phyloP scores from a whole-genome alignment of 30 jellyfish, hydroid and myxozoan species.

The Turritopsis dohrnii region DNA sequence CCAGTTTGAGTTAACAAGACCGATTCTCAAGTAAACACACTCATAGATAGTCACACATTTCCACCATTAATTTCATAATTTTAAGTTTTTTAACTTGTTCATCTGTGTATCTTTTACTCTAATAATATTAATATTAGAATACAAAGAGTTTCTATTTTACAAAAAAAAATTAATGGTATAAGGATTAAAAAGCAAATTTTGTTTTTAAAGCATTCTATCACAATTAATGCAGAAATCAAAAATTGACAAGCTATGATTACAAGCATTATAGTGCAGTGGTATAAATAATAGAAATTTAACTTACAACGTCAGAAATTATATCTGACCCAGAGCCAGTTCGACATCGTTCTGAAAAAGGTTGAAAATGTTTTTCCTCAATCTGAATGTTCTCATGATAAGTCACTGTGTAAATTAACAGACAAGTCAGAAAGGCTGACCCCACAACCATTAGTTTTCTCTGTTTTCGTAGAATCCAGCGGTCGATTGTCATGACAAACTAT shows the following conservation, averaged over 20 bases:
- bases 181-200: no score
- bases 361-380: slow-evolving; percentile 13
- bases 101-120: no score
- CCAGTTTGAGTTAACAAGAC: no score
- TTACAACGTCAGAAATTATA: slow-evolving; percentile 4
- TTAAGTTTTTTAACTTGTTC: no score
- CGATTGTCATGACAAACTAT: neutral
- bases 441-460: slow-evolving; percentile 2
- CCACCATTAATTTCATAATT: no score
- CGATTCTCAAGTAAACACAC: no score
- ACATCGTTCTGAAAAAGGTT: slow-evolving; percentile 31
- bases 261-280: neutral
- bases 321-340: slow-evolving; percentile 3
- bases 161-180: no score
- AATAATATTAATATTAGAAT: no score
- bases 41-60: no score
- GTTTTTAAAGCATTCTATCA: no score
- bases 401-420: neutral
- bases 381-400: neutral
- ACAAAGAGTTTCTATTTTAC: no score
- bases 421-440: neutral
- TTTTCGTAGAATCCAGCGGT: slow-evolving; percentile 5
- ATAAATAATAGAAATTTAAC: neutral
- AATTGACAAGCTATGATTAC: neutral
- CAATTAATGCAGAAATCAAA: neutral